Percentiles rank a stretch among this genome's conserved stretches.
These are phyloP conservation scores for Lithosia quadra DNA, from an alignment of 2,888 invertebrate species.

Conservation along the genomic window DNA sequence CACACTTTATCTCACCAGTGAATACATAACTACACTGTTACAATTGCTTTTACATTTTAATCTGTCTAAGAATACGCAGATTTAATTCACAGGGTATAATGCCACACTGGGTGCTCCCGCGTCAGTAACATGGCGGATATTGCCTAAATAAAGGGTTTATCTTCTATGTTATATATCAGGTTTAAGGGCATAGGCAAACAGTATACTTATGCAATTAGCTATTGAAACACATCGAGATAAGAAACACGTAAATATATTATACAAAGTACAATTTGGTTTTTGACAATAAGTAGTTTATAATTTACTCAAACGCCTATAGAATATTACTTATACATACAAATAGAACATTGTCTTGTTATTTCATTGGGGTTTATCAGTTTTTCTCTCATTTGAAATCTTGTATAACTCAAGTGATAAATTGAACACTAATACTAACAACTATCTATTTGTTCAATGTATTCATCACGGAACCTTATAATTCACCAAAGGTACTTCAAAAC, in stretches of 20 bases:
- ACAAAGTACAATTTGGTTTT: background rate
- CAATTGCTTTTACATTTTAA: conserved; percentile 18
- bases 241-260: background rate
- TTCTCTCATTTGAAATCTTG: conserved; percentile 13
- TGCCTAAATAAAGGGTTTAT: background rate
- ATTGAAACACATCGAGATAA: background rate
- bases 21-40: conserved; percentile 23
- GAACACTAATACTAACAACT: conserved; percentile 22
- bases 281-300: background rate
- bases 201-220: background rate
- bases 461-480: conserved; percentile 21
- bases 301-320: background rate
- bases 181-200: background rate
- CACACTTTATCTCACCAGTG: conserved; percentile 34
- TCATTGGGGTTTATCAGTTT: conserved; percentile 20
- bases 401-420: conserved; percentile 14
- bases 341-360: background rate
- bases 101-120: background rate
- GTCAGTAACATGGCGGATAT: background rate
- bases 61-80: conserved; percentile 22
- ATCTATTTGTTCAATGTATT: conserved; percentile 34
- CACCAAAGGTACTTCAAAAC: background rate
- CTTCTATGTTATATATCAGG: too few species aligned
- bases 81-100: conserved; percentile 3
- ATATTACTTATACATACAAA: background rate